A percentile compares a stretch with the other conserved stretches of the same genome.
These are phyloP conservation scores for Halcyon badia DNA, from an alignment of 2,797 vertebrate genomes.

Conservation along the genomic window DNA sequence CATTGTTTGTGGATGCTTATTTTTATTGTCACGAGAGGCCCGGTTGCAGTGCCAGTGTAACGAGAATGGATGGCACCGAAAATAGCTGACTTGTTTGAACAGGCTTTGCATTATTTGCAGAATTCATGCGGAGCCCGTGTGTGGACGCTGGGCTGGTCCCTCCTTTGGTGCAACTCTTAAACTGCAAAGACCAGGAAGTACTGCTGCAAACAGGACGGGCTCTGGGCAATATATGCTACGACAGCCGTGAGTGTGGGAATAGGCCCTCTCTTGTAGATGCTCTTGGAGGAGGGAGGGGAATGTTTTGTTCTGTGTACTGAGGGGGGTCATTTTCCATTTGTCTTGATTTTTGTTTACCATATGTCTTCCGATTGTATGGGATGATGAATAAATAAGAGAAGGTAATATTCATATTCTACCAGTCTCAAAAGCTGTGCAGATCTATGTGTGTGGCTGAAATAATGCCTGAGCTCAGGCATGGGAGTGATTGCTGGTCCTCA, in stretches of 20 bases:
- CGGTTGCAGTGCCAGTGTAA: background rate
- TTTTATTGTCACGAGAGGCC: background rate
- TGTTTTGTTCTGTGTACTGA: background rate
- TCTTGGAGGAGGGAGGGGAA: background rate
- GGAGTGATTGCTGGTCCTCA: background rate
- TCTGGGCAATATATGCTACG: constrained; percentile 98
- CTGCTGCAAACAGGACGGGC: constrained; percentile 97
- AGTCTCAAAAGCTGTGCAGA: background rate
- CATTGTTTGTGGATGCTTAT: background rate
- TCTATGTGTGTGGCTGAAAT: background rate
- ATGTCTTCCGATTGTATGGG: background rate
- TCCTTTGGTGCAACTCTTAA: constrained; percentile 93
- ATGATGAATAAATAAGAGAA: background rate
- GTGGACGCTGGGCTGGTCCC: constrained; percentile 95
- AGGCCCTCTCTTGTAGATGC: background rate
- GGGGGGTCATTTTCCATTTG: background rate
- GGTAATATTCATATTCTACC: background rate
- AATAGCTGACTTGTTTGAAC: background rate
- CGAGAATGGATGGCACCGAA: background rate
- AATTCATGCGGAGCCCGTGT: constrained; percentile 95
- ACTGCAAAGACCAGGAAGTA: constrained; percentile 94
- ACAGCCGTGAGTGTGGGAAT: constrained; percentile 94
- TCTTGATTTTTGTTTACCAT: background rate
- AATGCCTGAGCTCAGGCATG: background rate
- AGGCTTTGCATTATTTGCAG: constrained; percentile 78